Percentiles rank a stretch among this genome's conserved stretches.
Evolutionary conservation across 2,113 vertebrate species (phyloP).

Genomic region (Prunella himalayana): DNA sequence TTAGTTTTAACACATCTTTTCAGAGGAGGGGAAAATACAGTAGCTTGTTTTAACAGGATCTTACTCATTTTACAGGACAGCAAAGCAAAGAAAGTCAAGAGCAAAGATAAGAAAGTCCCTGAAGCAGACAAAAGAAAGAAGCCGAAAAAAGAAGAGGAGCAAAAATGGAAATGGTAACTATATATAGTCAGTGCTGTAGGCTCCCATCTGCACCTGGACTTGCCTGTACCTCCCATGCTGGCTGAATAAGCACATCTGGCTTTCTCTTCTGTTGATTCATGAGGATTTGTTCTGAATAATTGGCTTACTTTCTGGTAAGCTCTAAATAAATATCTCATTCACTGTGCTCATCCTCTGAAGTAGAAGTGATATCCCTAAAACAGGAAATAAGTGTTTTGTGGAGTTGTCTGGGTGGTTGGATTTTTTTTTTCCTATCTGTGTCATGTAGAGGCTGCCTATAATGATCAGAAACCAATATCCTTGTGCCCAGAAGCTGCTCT

Average conservation of each 20-base stretch:
- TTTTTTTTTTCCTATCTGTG: background rate
- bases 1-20: background rate
- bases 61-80: slow-evolving; percentile 71
- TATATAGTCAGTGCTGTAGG: background rate
- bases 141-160: slow-evolving; percentile 89
- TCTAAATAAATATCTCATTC: background rate
- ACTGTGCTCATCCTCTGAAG: background rate
- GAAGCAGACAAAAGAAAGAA: slow-evolving; percentile 86
- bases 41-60: background rate
- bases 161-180: slow-evolving; percentile 97
- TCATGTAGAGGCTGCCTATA: background rate
- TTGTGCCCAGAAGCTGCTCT: background rate
- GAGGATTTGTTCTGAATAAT: slow-evolving; percentile 29
- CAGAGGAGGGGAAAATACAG: background rate
- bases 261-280: background rate
- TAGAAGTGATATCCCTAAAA: background rate
- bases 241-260: slow-evolving; percentile 3
- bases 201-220: background rate
- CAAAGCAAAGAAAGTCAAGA: slow-evolving; percentile 88
- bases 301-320: slow-evolving; percentile 31
- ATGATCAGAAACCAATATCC: background rate
- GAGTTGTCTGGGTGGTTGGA: background rate
- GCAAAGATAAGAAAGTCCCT: slow-evolving; percentile 83
- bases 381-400: background rate
- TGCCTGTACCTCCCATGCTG: background rate